These are phyloP conservation scores for Donacobius atricapilla DNA, from an alignment of 2,113 vertebrate species.

Conservation along the genomic window DNA sequence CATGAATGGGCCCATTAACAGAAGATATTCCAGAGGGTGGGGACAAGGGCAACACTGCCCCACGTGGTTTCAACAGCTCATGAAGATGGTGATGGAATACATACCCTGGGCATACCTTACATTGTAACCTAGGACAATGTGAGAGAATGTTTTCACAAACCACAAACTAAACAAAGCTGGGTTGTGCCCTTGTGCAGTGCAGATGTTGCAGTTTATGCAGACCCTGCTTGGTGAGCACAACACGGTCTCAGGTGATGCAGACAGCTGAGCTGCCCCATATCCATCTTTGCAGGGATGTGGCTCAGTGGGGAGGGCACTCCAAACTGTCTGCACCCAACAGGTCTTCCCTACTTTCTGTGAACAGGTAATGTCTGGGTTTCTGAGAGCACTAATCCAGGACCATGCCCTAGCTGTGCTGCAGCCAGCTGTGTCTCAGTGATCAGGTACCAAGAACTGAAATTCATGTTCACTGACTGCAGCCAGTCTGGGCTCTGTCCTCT, in stretches of 20 bases:
- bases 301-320: not conserved
- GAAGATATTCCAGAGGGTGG: too few species aligned
- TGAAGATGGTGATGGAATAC: too few species aligned
- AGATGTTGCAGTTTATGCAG: not conserved
- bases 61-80: too few species aligned
- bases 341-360: not conserved
- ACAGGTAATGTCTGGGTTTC: not conserved
- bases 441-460: not conserved
- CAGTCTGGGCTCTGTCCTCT: not conserved
- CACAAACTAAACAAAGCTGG: not conserved
- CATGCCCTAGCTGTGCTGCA: not conserved
- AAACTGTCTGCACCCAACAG: not conserved
- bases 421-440: not conserved
- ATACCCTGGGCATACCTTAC: too few species aligned
- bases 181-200: not conserved
- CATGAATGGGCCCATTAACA: too few species aligned
- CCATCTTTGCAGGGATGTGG: not conserved
- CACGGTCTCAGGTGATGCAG: not conserved
- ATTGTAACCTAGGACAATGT: too few species aligned
- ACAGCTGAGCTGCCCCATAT: not conserved
- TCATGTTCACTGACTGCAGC: not conserved
- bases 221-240: not conserved
- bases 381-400: not conserved
- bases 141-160: not conserved
- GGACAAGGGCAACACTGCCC: too few species aligned